phyloP scores from a whole-genome alignment of 2,113 vertebrate species.

The Garra rufa region DNA sequence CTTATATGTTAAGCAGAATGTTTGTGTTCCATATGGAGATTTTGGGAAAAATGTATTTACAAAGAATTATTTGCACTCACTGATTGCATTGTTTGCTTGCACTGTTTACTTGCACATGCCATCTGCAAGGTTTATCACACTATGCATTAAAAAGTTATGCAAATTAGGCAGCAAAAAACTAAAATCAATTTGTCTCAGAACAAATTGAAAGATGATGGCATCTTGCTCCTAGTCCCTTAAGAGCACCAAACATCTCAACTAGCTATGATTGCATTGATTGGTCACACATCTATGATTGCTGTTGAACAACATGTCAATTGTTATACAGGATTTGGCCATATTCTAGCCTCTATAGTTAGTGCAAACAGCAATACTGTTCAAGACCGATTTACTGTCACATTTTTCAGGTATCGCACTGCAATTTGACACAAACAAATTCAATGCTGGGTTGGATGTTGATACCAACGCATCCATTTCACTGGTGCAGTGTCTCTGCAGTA shows the following conservation, averaged over 20 bases:
- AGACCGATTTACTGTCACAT: not conserved
- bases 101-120: not conserved
- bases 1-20: not conserved
- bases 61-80: not conserved
- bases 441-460: not conserved
- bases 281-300: conserved; percentile 17
- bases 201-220: not conserved
- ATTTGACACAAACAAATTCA: not conserved
- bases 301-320: conserved; percentile 14
- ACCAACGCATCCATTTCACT: not conserved
- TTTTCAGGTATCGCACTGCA: not conserved
- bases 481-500: not conserved
- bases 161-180: not conserved
- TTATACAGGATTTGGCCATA: not conserved
- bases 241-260: not conserved
- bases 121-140: not conserved
- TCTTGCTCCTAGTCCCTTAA: not conserved
- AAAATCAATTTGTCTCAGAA: not conserved
- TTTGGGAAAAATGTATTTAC: not conserved
- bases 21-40: not conserved
- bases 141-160: not conserved
- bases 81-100: not conserved
- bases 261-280: conserved; percentile 11
- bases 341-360: not conserved
- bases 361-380: conserved; percentile 8